Evolutionary conservation across 2,113 vertebrate species (phyloP).

Genomic region (Atrichornis clamosus): DNA sequence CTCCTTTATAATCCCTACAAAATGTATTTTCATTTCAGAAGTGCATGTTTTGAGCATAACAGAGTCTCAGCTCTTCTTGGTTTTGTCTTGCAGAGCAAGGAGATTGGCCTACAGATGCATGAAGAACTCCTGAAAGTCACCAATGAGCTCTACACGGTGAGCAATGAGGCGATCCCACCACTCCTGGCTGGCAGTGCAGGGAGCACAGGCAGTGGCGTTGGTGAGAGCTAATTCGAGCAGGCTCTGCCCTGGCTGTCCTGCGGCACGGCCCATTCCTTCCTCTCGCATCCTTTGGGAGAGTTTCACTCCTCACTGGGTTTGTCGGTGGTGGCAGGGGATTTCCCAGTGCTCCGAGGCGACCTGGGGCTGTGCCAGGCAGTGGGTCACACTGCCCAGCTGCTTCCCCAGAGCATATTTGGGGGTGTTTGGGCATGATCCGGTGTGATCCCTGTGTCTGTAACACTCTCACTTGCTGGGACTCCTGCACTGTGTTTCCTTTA

Average conservation of each 20-base stretch:
- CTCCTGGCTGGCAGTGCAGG: neutral
- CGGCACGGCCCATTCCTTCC: accelerated
- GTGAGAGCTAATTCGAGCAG: neutral
- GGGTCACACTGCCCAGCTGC: accelerated
- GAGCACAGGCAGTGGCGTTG: accelerated
- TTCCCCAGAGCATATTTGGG: neutral
- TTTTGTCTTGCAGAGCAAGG: slow-evolving; percentile 87
- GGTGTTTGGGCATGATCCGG: accelerated
- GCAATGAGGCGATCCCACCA: neutral
- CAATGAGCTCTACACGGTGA: slow-evolving; percentile 96
- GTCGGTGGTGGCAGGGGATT: neutral
- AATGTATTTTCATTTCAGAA: neutral
- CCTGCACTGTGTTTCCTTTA: accelerated
- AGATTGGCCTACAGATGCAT: slow-evolving; percentile 94
- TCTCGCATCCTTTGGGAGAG: accelerated
- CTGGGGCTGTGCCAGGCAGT: accelerated
- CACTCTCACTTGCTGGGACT: accelerated
- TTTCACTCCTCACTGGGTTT: neutral
- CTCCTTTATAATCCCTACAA: neutral
- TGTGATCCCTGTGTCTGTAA: accelerated
- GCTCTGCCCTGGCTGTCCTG: neutral
- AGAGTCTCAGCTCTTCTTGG: neutral
- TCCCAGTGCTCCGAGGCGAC: accelerated
- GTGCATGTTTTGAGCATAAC: neutral
- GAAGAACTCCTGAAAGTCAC: slow-evolving; percentile 94